Evolutionary conservation across 2,797 vertebrate genomes (phyloP).

Genomic region (Ctenopoma kingsleyae): DNA sequence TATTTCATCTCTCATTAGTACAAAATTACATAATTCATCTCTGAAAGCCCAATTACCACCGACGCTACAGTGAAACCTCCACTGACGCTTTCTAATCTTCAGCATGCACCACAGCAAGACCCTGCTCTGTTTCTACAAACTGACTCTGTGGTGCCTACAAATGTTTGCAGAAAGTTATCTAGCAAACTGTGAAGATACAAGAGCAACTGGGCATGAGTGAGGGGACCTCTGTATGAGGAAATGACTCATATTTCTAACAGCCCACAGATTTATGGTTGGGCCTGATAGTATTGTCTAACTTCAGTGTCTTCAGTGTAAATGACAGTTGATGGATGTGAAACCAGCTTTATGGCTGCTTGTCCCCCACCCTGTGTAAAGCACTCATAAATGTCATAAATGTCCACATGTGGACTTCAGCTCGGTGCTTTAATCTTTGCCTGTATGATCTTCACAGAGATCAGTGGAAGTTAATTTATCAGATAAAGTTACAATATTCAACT

Average conservation of each 20-base stretch:
- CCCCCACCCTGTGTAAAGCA: slow-evolving; percentile 32
- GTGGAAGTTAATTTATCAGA: not conserved
- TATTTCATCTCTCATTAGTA: not conserved
- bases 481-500: too few relatives aligned
- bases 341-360: slow-evolving; percentile 8
- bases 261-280: not conserved
- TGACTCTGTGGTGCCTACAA: too few relatives aligned
- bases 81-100: not conserved
- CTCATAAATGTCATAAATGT: not conserved
- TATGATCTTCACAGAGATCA: not conserved
- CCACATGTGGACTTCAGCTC: slow-evolving; percentile 7
- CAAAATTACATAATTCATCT: not conserved
- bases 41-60: not conserved
- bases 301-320: slow-evolving; percentile 4
- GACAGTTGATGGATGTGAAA: not conserved
- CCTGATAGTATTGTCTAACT: not conserved
- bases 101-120: not conserved
- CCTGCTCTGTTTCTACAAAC: too few relatives aligned
- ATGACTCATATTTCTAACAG: not conserved
- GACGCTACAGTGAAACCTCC: not conserved
- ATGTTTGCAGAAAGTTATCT: not conserved
- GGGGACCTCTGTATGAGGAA: not conserved
- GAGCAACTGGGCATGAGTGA: not conserved
- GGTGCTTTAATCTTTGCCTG: slow-evolving; percentile 6
- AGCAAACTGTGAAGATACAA: not conserved